Conservation (phyloP, 2,113 vertebrate genomes). For the Oostethus manadensis region DNA sequence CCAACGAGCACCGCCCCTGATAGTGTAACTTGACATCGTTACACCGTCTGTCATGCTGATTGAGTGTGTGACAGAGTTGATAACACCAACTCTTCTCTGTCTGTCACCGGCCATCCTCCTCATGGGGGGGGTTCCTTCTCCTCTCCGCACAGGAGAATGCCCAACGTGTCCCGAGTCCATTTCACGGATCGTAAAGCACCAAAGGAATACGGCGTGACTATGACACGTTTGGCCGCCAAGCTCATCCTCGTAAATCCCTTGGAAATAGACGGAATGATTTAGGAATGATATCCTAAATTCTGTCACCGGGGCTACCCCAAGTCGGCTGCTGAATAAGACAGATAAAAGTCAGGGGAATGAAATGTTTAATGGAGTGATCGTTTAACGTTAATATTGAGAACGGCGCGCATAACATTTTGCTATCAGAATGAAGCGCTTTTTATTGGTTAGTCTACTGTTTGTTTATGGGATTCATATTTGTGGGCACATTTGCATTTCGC, state of each 20-base stretch:
- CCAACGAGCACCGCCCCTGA: constrained; percentile 23
- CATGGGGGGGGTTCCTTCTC: neutral
- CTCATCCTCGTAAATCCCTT: constrained; percentile 35
- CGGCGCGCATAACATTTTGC: constrained; percentile 2
- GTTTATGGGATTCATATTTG: no score
- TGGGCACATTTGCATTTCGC: no score
- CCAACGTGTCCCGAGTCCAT: constrained; percentile 40
- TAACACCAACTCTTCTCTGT: constrained; percentile 30
- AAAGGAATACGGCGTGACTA: constrained; percentile 37
- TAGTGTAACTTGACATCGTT: constrained; percentile 24
- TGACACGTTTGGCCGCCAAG: constrained; percentile 30
- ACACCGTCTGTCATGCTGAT: constrained; percentile 35
- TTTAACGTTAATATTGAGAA: constrained; percentile 15
- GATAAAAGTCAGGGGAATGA: constrained; percentile 33
- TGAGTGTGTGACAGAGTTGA: constrained; percentile 40
- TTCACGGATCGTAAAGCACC: constrained; percentile 57
- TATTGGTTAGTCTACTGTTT: neutral
- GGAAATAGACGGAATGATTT: constrained; percentile 32
- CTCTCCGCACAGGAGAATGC: constrained; percentile 13
- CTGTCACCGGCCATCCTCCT: constrained; percentile 27
- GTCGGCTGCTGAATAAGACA: constrained; percentile 18
- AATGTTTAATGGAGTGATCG: constrained; percentile 24
- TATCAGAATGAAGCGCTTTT: neutral
- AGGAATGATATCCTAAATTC: constrained; percentile 24
- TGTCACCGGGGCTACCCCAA: neutral